A percentile compares a stretch with the other conserved stretches of the same genome.
Conservation (phyloP, 2,888 invertebrate genomes). For the Torymus aiolomorphi region DNA sequence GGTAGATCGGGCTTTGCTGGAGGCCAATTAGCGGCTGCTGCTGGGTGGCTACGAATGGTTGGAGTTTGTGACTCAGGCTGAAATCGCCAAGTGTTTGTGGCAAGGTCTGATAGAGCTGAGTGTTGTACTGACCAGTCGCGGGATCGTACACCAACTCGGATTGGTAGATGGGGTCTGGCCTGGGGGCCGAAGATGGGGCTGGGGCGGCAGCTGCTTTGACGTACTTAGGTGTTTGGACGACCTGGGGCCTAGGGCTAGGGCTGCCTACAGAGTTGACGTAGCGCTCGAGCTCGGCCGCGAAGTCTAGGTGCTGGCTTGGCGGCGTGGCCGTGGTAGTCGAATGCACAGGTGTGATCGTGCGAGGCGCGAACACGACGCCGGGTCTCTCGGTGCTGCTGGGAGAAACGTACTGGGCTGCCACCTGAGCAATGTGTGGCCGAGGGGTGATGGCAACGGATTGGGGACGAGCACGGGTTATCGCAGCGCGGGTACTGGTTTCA, state of each 20-base stretch:
- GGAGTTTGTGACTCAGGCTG: slow-evolving; percentile 84
- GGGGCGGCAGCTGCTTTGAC: slow-evolving; percentile 43
- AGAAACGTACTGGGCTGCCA: slow-evolving; percentile 73
- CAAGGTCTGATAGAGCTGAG: slow-evolving; percentile 85
- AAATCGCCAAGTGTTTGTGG: slow-evolving; percentile 86
- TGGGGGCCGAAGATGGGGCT: slow-evolving; percentile 55
- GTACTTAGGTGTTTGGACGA: slow-evolving; percentile 52
- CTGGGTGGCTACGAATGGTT: slow-evolving; percentile 83
- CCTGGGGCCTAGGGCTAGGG: slow-evolving; percentile 71
- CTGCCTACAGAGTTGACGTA: slow-evolving; percentile 77
- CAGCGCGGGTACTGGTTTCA: slow-evolving; percentile 69
- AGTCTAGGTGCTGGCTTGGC: slow-evolving; percentile 78
- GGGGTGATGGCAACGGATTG: slow-evolving; percentile 79
- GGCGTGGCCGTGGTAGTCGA: slow-evolving; percentile 69
- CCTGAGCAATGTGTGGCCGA: slow-evolving; percentile 74
- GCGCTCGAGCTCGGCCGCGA: slow-evolving; percentile 85
- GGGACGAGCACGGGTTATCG: slow-evolving; percentile 65
- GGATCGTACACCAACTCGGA: slow-evolving; percentile 88
- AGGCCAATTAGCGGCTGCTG: slow-evolving; percentile 79
- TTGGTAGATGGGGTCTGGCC: slow-evolving; percentile 83
- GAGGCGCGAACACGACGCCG: slow-evolving; percentile 72
- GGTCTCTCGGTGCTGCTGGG: slow-evolving; percentile 75
- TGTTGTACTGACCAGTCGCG: slow-evolving; percentile 86
- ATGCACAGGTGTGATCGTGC: slow-evolving; percentile 65
- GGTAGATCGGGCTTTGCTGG: slow-evolving; percentile 74